Evolutionary conservation across 2,888 invertebrate genomes (phyloP).

Genomic region (Lepas anatifera): DNA sequence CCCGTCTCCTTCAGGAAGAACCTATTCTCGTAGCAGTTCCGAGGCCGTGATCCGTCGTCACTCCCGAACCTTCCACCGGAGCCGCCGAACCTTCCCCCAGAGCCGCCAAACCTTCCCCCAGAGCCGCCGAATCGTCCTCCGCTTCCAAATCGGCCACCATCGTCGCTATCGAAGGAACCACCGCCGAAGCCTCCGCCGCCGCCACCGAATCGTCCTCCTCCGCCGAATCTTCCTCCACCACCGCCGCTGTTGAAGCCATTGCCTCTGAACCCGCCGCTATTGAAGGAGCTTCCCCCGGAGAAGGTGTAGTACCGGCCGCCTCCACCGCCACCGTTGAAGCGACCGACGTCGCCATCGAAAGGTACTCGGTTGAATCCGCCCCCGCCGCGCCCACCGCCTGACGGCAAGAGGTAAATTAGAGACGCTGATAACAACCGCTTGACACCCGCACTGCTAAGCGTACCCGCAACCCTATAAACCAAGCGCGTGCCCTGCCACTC

Average conservation of each 20-base stretch:
- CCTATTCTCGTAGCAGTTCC: background rate
- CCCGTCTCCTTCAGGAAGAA: constrained; percentile 11
- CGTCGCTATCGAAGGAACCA: background rate
- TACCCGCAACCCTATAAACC: too few species aligned
- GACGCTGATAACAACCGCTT: too few species aligned
- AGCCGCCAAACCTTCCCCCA: background rate
- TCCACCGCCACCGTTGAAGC: background rate
- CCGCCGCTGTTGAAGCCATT: background rate
- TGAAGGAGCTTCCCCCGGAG: background rate
- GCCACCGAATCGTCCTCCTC: background rate
- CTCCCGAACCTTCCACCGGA: background rate
- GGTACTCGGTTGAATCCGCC: background rate
- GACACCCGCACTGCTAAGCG: too few species aligned
- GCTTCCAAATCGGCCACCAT: background rate
- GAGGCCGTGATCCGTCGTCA: background rate
- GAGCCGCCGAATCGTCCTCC: background rate
- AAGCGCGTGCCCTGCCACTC: too few species aligned
- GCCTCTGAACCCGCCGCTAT: background rate
- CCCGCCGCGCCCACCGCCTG: too few species aligned
- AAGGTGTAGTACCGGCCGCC: background rate
- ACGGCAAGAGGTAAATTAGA: too few species aligned
- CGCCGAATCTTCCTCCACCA: background rate
- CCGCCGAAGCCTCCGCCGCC: background rate
- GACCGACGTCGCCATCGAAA: background rate
- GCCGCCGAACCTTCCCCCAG: background rate